These are phyloP conservation scores for Ptychodera flava DNA, from an alignment of 35 echinoderm and acorn worm genomes.

Conservation along the genomic window DNA sequence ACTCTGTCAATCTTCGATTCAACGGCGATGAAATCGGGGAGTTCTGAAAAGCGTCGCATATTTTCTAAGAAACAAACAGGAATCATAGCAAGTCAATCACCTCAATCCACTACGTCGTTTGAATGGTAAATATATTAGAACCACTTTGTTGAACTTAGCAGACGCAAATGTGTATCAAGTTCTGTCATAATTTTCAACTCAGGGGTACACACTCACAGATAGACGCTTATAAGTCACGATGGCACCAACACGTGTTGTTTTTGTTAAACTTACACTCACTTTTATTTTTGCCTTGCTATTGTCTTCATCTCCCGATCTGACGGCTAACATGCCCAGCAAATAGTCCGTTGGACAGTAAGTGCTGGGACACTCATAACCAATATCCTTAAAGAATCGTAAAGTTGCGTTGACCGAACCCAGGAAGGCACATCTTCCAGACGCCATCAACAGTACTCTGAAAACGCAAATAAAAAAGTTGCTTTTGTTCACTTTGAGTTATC, in stretches of 20 bases:
- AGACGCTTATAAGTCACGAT: neutral
- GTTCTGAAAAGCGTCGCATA: neutral
- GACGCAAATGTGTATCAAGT: neutral
- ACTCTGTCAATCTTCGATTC: neutral
- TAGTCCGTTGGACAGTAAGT: neutral
- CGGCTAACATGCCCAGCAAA: neutral
- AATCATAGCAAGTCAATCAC: neutral
- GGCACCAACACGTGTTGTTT: neutral
- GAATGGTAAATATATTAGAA: no score
- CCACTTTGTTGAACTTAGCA: no score
- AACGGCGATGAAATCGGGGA: neutral
- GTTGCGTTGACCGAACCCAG: neutral
- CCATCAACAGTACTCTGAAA: neutral
- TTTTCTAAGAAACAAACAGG: neutral
- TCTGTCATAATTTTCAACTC: neutral
- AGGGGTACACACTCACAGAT: neutral
- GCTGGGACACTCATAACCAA: neutral
- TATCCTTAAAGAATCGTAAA: neutral
- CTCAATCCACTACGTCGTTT: no score
- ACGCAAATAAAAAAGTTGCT: no score
- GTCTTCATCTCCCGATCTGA: neutral
- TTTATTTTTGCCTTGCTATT: neutral
- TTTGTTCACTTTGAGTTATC: no score
- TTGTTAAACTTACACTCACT: neutral
- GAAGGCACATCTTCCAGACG: neutral